Evolutionary conservation across 2,888 invertebrate species (phyloP), one percentile per base, ranked within the genome.

Genomic region (Pristionchus exspectatus): DNA sequence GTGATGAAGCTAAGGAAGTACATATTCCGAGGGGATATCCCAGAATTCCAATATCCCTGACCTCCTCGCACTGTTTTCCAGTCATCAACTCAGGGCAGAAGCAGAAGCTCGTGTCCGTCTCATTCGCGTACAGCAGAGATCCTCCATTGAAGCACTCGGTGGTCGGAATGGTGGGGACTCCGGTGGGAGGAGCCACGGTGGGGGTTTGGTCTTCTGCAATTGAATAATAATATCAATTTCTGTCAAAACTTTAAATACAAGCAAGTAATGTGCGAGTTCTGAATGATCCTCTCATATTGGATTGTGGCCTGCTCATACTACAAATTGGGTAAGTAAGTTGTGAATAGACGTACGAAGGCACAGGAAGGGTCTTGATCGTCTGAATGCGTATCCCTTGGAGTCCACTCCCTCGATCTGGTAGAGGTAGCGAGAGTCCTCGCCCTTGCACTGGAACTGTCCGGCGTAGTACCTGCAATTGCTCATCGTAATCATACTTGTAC

Each of bases 21-120:
- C n/a, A n/a, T n/a, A n/a, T n/a, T 7, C 44, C 4, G 44, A 50
- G 44, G 10, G 44, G 44, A 50, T 50, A 50, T 5, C 3, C 44
- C 44, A 9, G 3, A 5, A 44, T 44, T 44, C 21, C 54, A n/a
- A n/a, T n/a, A n/a, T n/a, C n/a, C n/a, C n/a, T n/a, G n/a, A 91
- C 92, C 81, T 91, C 90, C 24, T 92, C 91, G 88, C 93, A 93
- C 86, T 91, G 90, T 27, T 38, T 66, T 87, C 93, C 93, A 16
- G 90, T 91, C 90, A 90, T 93, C 24, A 92, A 90, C 77, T 92
- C 92, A 2, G 92, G 69, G 66, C 93, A 93, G 92, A 93, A 93
- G 89, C 93, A 93, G 74, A 90, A 88, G 24, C 5, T 21, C 27
- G 56, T 16, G 56, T 74, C 56, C 7, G 44, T 69, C 33, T 72